Base-by-base conservation (phyloP, 2,888 invertebrate species). In the Drosophila pegasa region DNA sequence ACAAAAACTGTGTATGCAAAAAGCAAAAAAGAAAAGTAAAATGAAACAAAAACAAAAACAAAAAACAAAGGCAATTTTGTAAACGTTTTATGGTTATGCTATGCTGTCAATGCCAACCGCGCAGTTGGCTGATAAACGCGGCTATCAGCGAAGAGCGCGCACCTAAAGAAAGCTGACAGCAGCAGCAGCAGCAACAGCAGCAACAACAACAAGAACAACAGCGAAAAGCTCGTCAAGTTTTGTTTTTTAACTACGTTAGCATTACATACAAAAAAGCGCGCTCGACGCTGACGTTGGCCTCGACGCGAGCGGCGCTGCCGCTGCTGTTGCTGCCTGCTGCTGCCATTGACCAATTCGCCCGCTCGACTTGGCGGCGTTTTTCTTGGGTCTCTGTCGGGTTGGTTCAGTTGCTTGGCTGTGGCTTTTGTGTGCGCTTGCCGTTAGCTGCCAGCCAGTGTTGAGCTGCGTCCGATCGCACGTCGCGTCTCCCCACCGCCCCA, bases 321-420 rank as follows among this genome's bases (percentile, higher is more conserved):
- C 38, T 40, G 35, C 31, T 29, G 58, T n/a, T 18, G 18, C 14
- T 16, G 41, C 8, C 47, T 27, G 51, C 5, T 31, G 40, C 16
- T 78, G 78, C 73, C 77, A 78, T 78, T 78, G 78, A 78, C 78
- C 78, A 78, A 80, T 80, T 77, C 60, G 67, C 66, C 74, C 40
- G 68, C 68, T 75, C 71, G 40, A 74, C 69, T 71, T 75, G 76
- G 59, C 74, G 75, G 58, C 56, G 47, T 63, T 63, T 76, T 72
- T 80, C 73, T 78, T 81, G 58, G 62, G 70, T 38, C 52, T 47
- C 58, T 55, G 77, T 75, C 66, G 71, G 78, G 77, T 75, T 63
- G 71, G 78, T 84, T 80, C 75, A 82, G 87, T 75, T 79, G 79
- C 75, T 79, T 72, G 72, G 81, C 57, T 80, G 85, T 77, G 68